Base-by-base conservation (phyloP, 1,140 invertebrate genomes). In the Lordiphosa mommai region DNA sequence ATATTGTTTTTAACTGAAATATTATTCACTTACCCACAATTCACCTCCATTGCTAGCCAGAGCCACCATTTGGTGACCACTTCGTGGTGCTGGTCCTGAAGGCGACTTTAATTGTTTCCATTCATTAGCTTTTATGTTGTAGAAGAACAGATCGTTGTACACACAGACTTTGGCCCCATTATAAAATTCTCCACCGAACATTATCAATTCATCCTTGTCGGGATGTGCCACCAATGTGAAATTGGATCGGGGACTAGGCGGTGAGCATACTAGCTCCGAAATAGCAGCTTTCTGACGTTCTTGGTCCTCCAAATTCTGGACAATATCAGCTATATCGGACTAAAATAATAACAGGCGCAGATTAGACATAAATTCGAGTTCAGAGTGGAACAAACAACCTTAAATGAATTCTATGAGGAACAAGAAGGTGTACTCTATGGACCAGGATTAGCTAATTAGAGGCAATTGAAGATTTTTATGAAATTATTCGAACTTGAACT, bases 181-280 rank as follows among this genome's bases (percentile, higher is more conserved):
- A 88, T 94, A 96, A 88, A 95, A 97, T 90, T 98, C 96, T 36
- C 97, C 97, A 4, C 97, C 97, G 90, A 97, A 96, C 86, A 98
- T 90, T 52, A 98, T 94, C 1, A 98, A 89, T 87, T 98, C 96
- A 84, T 98, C 95, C 89, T 94, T 95, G 29, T 90, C 91, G 17
- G 96, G 96, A 89, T 98, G 96, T 0, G 95, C 88, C 17, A 93
- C 92, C 13, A 98, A 90, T 3, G 93, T 91, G 65, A 96, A 96
- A 88, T 95, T 96, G 20, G 94, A 93, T 86, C 97, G 92, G 23
- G 93, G 90, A n/a, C 55, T 67, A 9, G 93, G 93, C 8, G 96
- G 94, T 20, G 91, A 87, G 12, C 95, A 91, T 29, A 92, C 88
- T 51, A 92, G 92, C 88, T 96, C 95, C n/a, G 92, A 90, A 2